Evolutionary conservation across 2,113 vertebrate genomes (phyloP), one percentile per base, ranked within the genome.

Genomic region (Sus scrofa): DNA sequence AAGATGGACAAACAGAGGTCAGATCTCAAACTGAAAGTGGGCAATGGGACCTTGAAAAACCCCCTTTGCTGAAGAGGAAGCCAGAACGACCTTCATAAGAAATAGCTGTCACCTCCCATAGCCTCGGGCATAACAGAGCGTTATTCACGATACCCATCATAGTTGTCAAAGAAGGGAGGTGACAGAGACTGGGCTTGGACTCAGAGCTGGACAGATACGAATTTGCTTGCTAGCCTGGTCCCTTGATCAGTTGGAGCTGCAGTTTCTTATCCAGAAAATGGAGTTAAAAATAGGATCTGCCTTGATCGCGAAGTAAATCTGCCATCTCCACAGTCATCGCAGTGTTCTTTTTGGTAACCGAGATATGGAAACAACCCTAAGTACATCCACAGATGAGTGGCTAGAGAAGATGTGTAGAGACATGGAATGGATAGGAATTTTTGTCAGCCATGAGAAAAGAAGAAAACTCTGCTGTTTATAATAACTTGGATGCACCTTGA

Each of bases 31-130:
- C 5, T 0, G 20, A 60, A 81, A 4, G 24, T 44, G n/a, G 39
- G 12, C 6, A 1, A 14, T 0, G 0, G n/a, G 19, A 8, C 3
- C 39, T 67, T 18, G n/a, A 26, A 44, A 39, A 58, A 3, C 14
- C 37, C 52, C 14, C 77, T 52, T 26, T n/a, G 56, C 62, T 39
- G 34, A 26, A 52, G 54, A 39, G 30, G 75, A 56, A 68, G 74
- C 24, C 32, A 12, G 27, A 7, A 4, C 1, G 1, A 11, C 16
- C 24, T 34, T 50, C 10, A 4, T 1, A 12, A 32, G 78, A 52
- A 18, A n/a, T 0, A 14, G 30, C 7, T 3, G 1, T 15, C 27
- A 30, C 30, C 16, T 44, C 27, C 8, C 11, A 8, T 0, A 6
- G 39, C 82, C 75, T 58, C n/a, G 0, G 34, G 16, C 7, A 6